Conservation (phyloP, 2,888 invertebrate genomes). For the Drosophila barbarae region DNA sequence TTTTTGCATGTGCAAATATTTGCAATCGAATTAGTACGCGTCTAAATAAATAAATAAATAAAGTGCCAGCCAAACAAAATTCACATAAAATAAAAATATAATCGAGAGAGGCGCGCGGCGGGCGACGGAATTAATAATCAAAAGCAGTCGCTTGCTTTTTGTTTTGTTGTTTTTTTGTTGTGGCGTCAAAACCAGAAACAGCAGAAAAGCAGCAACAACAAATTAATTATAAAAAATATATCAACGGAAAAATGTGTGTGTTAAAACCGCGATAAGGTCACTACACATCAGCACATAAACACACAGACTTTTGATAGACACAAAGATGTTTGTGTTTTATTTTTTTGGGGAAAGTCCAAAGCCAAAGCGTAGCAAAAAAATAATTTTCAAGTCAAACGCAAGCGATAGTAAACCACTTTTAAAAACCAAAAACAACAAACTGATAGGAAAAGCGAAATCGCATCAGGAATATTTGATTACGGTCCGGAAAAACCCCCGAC, state of each 20-base stretch:
- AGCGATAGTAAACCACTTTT: conserved; percentile 26
- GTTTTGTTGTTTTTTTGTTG: conserved; percentile 19
- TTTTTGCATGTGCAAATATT: conserved; percentile 59
- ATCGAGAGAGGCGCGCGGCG: neutral
- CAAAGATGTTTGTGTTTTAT: conserved; percentile 15
- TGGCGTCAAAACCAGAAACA: conserved; percentile 34
- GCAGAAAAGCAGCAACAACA: conserved; percentile 40
- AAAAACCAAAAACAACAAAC: conserved; percentile 4
- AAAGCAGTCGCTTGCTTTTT: conserved; percentile 17
- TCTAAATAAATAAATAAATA: conserved; percentile 53
- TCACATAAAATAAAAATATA: conserved; percentile 17
- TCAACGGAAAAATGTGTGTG: conserved; percentile 23
- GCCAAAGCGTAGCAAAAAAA: conserved; percentile 7
- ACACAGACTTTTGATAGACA: conserved; percentile 21
- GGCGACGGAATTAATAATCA: conserved; percentile 25
- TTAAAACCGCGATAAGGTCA: conserved; percentile 46
- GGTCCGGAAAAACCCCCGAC: conserved; percentile 25
- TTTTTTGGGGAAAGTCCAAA: conserved; percentile 27
- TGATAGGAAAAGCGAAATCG: conserved; percentile 27
- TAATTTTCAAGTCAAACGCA: conserved; percentile 11
- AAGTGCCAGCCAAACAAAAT: conserved; percentile 27
- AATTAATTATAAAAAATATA: conserved; percentile 59
- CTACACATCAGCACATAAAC: conserved; percentile 8
- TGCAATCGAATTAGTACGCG: conserved; percentile 68
- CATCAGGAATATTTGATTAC: conserved; percentile 39